These are phyloP conservation scores for Crotalus horridus DNA, from an alignment of 2,113 vertebrate genomes.

Conservation along the genomic window DNA sequence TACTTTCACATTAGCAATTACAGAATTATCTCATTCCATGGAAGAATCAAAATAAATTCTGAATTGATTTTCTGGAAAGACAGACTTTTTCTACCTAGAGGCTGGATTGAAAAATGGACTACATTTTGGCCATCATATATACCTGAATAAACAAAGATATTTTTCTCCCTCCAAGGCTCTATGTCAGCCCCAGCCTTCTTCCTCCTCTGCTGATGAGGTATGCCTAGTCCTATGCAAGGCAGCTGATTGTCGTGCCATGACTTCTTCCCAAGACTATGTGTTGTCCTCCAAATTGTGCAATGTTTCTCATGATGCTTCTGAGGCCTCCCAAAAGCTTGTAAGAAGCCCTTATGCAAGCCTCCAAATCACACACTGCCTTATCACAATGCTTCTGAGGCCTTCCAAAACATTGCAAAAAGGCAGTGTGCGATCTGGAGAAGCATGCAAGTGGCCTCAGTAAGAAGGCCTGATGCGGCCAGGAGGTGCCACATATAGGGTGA, in stretches of 20 bases:
- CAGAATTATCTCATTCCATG: background rate
- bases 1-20: background rate
- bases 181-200: background rate
- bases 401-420: background rate
- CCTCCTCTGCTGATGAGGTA: background rate
- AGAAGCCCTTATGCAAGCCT: background rate
- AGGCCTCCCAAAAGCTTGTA: background rate
- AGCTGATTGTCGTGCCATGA: background rate
- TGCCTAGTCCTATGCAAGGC: background rate
- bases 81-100: background rate
- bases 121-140: background rate
- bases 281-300: background rate
- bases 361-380: background rate
- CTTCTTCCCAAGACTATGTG: background rate
- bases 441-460: background rate
- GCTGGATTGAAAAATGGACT: background rate
- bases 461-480: background rate
- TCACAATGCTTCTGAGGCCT: background rate
- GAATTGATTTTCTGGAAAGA: background rate
- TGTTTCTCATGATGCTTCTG: background rate
- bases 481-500: too few relatives aligned
- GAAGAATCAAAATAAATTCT: background rate
- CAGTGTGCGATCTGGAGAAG: background rate
- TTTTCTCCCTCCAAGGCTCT: background rate
- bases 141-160: background rate